Evolutionary conservation across 64 coral and sea anemone species (phyloP).

Genomic region (Porites lutea): DNA sequence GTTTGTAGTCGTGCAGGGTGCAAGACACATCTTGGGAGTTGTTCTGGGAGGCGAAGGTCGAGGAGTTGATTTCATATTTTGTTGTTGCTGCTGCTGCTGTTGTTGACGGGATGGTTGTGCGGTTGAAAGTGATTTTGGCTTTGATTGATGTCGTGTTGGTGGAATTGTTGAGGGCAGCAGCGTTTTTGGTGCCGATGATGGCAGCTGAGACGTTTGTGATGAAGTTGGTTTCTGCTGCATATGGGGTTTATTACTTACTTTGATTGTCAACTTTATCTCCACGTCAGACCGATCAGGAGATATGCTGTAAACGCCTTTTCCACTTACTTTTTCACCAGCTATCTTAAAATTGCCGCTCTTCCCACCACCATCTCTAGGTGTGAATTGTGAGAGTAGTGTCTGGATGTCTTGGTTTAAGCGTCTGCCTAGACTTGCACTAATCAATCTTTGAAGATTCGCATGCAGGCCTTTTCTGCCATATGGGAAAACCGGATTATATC

Average conservation of each 20-base stretch:
- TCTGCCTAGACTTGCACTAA: background rate
- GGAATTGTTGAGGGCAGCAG: background rate
- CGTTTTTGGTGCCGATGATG: no score
- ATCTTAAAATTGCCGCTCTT: slow-evolving; percentile 49
- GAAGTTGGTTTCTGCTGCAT: background rate
- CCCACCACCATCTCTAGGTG: background rate
- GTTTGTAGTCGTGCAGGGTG: background rate
- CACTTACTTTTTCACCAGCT: slow-evolving; percentile 28
- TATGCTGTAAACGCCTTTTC: slow-evolving; percentile 17
- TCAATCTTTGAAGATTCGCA: background rate
- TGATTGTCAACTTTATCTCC: slow-evolving; percentile 23
- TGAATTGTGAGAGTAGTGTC: background rate
- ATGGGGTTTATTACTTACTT: background rate
- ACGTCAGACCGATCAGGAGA: background rate
- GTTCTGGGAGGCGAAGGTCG: background rate
- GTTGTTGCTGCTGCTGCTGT: background rate
- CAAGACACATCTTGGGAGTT: background rate
- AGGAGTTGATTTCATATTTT: background rate
- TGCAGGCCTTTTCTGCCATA: background rate
- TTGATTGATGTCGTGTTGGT: background rate
- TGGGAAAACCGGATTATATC: background rate
- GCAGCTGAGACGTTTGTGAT: no score
- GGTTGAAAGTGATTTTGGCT: background rate
- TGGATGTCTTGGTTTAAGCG: background rate
- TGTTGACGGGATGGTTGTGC: background rate